These are phyloP conservation scores for Ginglymostoma cirratum DNA, from an alignment of 2,113 vertebrate genomes.

Conservation along the genomic window DNA sequence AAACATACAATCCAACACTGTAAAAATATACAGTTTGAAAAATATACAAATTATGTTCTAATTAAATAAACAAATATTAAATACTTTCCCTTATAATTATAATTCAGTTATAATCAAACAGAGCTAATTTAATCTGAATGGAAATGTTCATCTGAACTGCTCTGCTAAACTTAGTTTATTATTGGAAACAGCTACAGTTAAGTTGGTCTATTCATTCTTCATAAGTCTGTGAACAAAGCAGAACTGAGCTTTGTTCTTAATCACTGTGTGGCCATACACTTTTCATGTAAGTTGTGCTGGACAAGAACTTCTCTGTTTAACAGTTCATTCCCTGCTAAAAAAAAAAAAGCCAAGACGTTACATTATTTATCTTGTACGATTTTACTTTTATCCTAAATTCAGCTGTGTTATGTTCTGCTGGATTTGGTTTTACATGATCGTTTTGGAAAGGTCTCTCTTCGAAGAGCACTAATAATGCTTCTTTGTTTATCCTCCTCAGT, in stretches of 20 bases:
- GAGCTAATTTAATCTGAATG: not conserved
- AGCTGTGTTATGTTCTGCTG: conserved; percentile 47
- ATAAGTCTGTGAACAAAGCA: conserved; percentile 6
- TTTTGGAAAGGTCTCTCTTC: conserved; percentile 46
- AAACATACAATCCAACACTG: not conserved
- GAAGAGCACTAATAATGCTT: conserved; percentile 43
- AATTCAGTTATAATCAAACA: not conserved
- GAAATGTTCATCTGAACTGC: not conserved
- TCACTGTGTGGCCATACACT: conserved; percentile 48
- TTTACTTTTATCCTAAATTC: conserved; percentile 49
- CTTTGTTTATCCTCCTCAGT: conserved; percentile 52
- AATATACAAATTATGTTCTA: not conserved
- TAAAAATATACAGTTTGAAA: not conserved
- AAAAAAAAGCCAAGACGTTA: conserved; percentile 46
- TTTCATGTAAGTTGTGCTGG: conserved; percentile 41
- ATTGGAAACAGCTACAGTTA: not conserved
- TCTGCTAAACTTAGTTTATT: not conserved
- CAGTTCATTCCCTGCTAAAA: conserved; percentile 47
- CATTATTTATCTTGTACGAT: conserved; percentile 47
- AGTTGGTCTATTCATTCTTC: conserved; percentile 11
- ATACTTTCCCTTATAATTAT: not conserved
- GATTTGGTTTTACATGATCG: conserved; percentile 48
- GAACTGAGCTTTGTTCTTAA: conserved; percentile 21
- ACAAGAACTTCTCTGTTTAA: conserved; percentile 50
- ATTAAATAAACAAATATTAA: not conserved